Evolutionary conservation across 2,888 invertebrate species (phyloP), one percentile per base, ranked within the genome.

Genomic region (Amorpha juglandis): DNA sequence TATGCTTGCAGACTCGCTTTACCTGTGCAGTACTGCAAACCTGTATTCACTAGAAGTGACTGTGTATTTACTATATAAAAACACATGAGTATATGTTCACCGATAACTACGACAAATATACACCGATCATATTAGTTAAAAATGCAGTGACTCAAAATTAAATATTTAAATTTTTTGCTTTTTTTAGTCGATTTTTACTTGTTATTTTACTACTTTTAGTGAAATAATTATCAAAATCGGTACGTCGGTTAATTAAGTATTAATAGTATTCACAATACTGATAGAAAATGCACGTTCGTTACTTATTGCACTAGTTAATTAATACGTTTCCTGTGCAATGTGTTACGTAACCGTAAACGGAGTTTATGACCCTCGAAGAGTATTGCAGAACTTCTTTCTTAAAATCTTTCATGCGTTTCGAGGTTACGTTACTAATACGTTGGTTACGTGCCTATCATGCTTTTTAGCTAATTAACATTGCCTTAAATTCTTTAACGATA

Each of bases 271-370:
- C 74, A 19, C 70, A 68, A 65, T 38, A 38, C 42, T 19, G 19
- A 77, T 75, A 75, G 71, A 72, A 72, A 79, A 71, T 82, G 80
- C 80, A 85, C 77, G 76, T 76, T 11, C 77, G 75, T 84, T 87
- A 85, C 82, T 77, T 82, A 77, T 81, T 77, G 77, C 71, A 70
- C 73, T 78, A 74, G 71, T 74, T 80, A 82, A 84, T 87, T 84
- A 85, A 80, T 80, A 81, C 78, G 82, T 80, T 86, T 86, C 83
- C 83, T 81, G 77, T 68, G 70, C 71, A 72, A 68, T 76, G 62
- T 77, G 81, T 79, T 79, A 80, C 74, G 69, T 75, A 81, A 80
- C 80, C 74, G 69, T 75, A 81, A 80, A 77, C 70, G 70, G 64
- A 71, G 72, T 78, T 81, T 80, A 77, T 73, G 78, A 78, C 66